Evolutionary conservation across 2,113 vertebrate species (phyloP).

Genomic region (Urocitellus parryii): DNA sequence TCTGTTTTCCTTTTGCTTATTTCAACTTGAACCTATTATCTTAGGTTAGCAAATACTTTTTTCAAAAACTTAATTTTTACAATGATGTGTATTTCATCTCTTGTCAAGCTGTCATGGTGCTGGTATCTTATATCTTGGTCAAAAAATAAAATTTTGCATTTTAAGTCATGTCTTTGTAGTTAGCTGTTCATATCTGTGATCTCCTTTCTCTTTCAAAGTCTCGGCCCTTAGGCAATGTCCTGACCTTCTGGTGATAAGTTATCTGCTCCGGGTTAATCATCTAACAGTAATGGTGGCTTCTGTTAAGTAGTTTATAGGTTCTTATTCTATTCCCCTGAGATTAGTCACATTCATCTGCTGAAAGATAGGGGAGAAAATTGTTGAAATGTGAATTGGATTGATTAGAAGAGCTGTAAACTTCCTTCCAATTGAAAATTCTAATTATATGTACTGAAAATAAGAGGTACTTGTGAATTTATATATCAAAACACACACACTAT

Average conservation of each 20-base stretch:
- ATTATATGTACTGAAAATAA: background rate
- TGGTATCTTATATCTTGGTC: background rate
- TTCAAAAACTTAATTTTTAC: background rate
- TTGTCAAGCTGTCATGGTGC: background rate
- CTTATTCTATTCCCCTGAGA: too few species aligned
- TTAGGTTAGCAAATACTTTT: background rate
- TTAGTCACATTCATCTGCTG: too few species aligned
- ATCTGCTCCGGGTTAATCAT: slow-evolving; percentile 12
- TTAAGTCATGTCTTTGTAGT: background rate
- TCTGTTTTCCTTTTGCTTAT: slow-evolving; percentile 28
- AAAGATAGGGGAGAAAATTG: background rate
- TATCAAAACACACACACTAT: background rate
- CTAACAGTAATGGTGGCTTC: background rate
- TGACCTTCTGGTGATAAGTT: background rate
- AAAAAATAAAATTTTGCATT: background rate
- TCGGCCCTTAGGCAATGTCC: background rate
- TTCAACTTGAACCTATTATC: slow-evolving; percentile 14
- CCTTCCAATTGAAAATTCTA: background rate
- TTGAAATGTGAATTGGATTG: background rate
- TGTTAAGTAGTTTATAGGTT: too few species aligned
- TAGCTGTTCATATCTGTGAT: background rate
- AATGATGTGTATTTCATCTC: background rate
- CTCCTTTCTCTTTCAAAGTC: background rate
- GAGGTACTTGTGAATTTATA: background rate
- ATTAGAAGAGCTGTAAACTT: background rate